A percentile compares a stretch with the other conserved stretches of the same genome.
phyloP scores from a whole-genome alignment of 2,888 invertebrate species.

The Nemurella pictetii region DNA sequence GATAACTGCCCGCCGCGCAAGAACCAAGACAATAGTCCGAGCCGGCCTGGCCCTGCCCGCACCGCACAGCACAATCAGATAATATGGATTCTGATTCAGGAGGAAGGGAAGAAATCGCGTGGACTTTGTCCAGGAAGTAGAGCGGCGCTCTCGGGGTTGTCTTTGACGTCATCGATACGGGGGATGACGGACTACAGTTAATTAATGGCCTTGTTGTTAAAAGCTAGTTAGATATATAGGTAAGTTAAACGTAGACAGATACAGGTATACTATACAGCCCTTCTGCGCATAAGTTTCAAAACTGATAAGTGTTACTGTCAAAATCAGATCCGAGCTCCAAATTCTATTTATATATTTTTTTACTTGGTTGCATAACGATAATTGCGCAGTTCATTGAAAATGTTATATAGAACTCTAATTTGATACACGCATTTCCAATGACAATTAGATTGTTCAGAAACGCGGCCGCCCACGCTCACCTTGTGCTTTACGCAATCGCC shows the following conservation, averaged over 20 bases:
- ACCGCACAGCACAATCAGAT: background rate
- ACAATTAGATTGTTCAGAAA: too few species aligned
- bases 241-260: too few species aligned
- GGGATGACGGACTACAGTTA: background rate
- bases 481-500: too few species aligned
- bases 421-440: background rate
- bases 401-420: background rate
- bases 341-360: background rate
- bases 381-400: background rate
- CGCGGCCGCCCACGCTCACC: too few species aligned
- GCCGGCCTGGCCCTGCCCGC: background rate
- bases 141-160: background rate
- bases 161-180: background rate
- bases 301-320: background rate
- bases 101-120: background rate
- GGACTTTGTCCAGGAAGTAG: background rate
- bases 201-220: background rate
- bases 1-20: background rate
- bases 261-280: too few species aligned
- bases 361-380: background rate
- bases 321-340: background rate
- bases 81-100: background rate
- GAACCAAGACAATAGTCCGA: constrained; percentile 16
- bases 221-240: too few species aligned
- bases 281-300: background rate